Conservation (phyloP, 2,113 vertebrate species). For the Bettongia penicillata region DNA sequence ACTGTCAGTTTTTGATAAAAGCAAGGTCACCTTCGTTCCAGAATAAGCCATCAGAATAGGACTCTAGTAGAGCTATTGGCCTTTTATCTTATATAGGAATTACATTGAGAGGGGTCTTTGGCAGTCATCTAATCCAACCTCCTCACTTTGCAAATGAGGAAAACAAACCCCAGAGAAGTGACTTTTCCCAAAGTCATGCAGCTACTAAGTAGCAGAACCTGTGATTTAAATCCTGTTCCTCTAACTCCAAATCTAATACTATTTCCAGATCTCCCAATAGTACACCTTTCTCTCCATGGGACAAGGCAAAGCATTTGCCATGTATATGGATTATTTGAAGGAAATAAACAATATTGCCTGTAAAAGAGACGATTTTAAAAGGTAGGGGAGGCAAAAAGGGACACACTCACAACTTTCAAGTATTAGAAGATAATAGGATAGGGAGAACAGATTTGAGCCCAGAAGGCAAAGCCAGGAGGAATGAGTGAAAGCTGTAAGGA, state of each 20-base stretch:
- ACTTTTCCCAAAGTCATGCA: neutral
- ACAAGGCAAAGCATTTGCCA: neutral
- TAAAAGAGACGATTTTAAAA: neutral
- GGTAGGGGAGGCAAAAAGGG: accelerated
- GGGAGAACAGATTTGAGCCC: neutral
- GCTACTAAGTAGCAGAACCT: neutral
- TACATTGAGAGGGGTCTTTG: neutral
- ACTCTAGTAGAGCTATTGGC: neutral
- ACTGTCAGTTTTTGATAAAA: neutral
- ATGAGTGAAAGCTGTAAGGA: neutral
- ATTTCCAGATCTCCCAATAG: neutral
- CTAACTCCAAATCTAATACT: neutral
- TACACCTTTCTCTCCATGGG: neutral
- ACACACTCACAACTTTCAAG: neutral
- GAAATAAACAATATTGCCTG: neutral
- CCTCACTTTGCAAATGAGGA: neutral
- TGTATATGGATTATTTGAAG: neutral
- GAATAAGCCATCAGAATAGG: neutral
- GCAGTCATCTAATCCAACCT: neutral
- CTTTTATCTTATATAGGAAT: neutral
- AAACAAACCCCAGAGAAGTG: neutral
- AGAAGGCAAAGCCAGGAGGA: neutral
- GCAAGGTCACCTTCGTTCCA: neutral
- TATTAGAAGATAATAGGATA: neutral
- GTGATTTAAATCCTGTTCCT: neutral